These are phyloP conservation scores for Dryobota labecula DNA, from an alignment of 2,888 invertebrate species.

Conservation along the genomic window DNA sequence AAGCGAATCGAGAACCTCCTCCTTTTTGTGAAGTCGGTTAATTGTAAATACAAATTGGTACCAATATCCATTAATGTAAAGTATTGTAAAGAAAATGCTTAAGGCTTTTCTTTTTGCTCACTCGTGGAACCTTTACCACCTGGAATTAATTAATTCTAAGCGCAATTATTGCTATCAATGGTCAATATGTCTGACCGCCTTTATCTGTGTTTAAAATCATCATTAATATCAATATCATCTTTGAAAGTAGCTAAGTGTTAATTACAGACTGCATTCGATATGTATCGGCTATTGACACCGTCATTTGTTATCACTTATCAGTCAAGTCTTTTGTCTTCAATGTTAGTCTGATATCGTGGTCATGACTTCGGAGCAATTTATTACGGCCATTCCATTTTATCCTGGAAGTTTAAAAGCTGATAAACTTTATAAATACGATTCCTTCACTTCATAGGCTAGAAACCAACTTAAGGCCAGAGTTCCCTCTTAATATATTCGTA, in stretches of 20 bases:
- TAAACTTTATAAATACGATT: background rate
- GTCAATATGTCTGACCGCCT: background rate
- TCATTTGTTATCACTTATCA: conserved; percentile 19
- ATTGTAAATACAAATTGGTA: no score
- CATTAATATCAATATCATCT: conserved; percentile 5
- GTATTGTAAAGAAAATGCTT: no score
- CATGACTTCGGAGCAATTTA: background rate
- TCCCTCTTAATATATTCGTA: no score
- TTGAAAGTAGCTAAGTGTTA: background rate
- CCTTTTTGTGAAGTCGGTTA: no score
- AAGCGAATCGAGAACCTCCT: no score
- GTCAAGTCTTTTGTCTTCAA: conserved; percentile 39
- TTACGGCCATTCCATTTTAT: background rate
- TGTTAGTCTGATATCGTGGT: background rate
- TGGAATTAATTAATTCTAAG: conserved; percentile 17
- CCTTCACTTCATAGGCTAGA: background rate
- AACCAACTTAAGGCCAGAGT: no score
- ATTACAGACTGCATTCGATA: background rate
- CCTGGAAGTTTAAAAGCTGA: background rate
- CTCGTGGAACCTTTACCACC: background rate
- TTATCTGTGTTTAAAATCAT: conserved; percentile 14
- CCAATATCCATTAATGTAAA: no score
- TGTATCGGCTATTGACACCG: conserved; percentile 22
- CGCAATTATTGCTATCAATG: background rate
- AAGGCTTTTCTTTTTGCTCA: no score